Base-by-base conservation (phyloP, 1,140 invertebrate genomes). In the Grapholita molesta region DNA sequence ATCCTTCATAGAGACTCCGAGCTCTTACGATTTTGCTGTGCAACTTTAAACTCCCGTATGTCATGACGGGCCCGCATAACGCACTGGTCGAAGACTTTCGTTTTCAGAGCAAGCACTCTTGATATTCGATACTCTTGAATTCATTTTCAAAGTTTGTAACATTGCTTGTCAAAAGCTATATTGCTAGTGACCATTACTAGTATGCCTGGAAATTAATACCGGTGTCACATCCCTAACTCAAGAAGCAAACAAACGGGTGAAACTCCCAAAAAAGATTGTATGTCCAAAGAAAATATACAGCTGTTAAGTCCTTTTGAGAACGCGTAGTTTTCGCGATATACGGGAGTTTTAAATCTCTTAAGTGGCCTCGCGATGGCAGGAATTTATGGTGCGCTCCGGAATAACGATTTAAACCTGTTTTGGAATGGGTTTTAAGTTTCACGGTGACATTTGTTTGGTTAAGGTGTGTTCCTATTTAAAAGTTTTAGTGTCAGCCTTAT, bases 291-390 rank as follows among this genome's bases (percentile, higher is more conserved):
- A 48, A 9, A 48, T 21, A 48, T 21, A 48, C 21, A 18, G 42
- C 42, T 7, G 1, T 21, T 48, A 48, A 21, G 3, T 21, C 18
- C 42, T 48, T 48, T 21, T 48, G 15, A 8, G 8, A 18, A 6
- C 15, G 2, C 8, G 15, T 9, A 48, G 15, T 48, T 48, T 21
- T n/a, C 42, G 24, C n/a, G 55, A 61, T 61, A 61, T 61, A 61
- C 25, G 55, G 28, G 55, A 61, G 55, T 61, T 61, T 61, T 61
- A 61, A 61, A 61, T 61, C 55, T 61, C 55, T 61, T 61, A 61
- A 61, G 55, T 61, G 55, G 55, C 25, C 55, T 61, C n/a, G 25
- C 24, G n/a, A 61, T 61, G 24, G 53, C 53, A 9, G 24, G n/a
- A 61, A 61, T 61, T 28, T 61, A 61, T 61, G 55, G 28, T 21